Conservation (phyloP, 2,113 vertebrate species). For the Nesogale talazaci region DNA sequence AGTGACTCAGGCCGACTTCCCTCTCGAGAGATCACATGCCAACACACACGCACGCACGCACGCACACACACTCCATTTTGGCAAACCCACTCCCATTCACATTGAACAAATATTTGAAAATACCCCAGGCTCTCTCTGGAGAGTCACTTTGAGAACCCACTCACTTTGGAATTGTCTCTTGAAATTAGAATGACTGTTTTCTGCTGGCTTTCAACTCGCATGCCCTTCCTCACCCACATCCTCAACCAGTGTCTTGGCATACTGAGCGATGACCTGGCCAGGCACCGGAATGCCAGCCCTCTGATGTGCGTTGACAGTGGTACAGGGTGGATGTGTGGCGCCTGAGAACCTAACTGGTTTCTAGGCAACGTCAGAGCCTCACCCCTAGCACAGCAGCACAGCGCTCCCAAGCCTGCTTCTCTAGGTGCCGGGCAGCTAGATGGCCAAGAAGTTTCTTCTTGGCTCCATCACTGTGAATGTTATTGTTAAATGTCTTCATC, state of each 20-base stretch:
- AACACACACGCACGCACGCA: neutral
- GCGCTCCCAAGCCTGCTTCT: slow-evolving; percentile 54
- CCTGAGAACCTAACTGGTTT: slow-evolving; percentile 54
- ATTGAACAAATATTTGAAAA: slow-evolving; percentile 67
- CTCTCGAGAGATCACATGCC: slow-evolving; percentile 57
- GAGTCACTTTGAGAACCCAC: slow-evolving; percentile 8
- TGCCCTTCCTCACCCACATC: slow-evolving; percentile 58
- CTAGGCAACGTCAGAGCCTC: slow-evolving; percentile 60
- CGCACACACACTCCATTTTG: slow-evolving; percentile 67
- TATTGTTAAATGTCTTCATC: slow-evolving; percentile 35
- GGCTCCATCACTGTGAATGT: slow-evolving; percentile 40
- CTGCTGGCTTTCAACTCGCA: slow-evolving; percentile 60
- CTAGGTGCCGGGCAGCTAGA: slow-evolving; percentile 45
- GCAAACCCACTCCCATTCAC: slow-evolving; percentile 65
- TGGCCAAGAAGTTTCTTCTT: slow-evolving; percentile 54
- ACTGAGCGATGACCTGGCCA: slow-evolving; percentile 66
- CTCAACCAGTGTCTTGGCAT: neutral
- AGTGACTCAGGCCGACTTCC: slow-evolving; percentile 77
- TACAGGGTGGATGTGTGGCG: slow-evolving; percentile 20
- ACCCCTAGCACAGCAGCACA: slow-evolving; percentile 50
- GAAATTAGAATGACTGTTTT: slow-evolving; percentile 56
- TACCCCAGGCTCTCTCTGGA: slow-evolving; percentile 71
- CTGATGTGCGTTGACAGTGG: slow-evolving; percentile 28
- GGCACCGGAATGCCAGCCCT: neutral
- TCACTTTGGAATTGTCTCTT: slow-evolving; percentile 68